Percentiles rank a stretch among this genome's conserved stretches.
Conservation (phyloP, 2,113 vertebrate species). For the Aleadryas rufinucha region DNA sequence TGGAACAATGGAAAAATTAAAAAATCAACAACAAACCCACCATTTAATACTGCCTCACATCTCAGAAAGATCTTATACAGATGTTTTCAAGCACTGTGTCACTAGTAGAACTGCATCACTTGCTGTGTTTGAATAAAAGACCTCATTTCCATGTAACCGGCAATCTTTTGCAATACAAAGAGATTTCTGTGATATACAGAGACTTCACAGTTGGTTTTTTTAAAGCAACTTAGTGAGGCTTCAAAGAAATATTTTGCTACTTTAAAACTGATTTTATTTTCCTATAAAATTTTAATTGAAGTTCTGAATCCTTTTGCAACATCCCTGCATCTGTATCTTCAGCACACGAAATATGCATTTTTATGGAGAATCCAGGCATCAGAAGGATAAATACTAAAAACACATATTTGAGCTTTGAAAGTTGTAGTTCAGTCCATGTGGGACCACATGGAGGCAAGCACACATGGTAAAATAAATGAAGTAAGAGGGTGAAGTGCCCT, state of each 20-base stretch:
- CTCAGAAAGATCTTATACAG: not conserved
- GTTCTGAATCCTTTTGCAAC: not conserved
- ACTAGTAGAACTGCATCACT: not conserved
- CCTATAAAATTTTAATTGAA: constrained; percentile 3
- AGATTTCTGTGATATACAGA: not conserved
- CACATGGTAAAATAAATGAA: not conserved
- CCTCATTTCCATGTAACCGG: not conserved
- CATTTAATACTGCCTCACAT: not conserved
- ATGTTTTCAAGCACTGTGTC: not conserved
- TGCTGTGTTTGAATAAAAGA: not conserved
- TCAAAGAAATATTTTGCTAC: not conserved
- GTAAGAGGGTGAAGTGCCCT: not conserved
- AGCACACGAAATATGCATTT: not conserved
- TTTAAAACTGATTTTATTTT: not conserved
- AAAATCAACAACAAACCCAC: not conserved
- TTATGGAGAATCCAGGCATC: not conserved
- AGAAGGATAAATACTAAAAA: not conserved
- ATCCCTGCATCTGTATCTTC: not conserved
- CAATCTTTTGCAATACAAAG: constrained; percentile 34
- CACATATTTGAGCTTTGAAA: not conserved
- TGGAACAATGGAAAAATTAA: not conserved
- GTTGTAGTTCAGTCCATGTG: not conserved
- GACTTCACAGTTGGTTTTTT: not conserved
- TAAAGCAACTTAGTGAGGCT: not conserved
- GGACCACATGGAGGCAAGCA: not conserved